Evolutionary conservation across 2,888 invertebrate species (phyloP), one percentile per base, ranked within the genome.

Genomic region (Thelaira solivaga): DNA sequence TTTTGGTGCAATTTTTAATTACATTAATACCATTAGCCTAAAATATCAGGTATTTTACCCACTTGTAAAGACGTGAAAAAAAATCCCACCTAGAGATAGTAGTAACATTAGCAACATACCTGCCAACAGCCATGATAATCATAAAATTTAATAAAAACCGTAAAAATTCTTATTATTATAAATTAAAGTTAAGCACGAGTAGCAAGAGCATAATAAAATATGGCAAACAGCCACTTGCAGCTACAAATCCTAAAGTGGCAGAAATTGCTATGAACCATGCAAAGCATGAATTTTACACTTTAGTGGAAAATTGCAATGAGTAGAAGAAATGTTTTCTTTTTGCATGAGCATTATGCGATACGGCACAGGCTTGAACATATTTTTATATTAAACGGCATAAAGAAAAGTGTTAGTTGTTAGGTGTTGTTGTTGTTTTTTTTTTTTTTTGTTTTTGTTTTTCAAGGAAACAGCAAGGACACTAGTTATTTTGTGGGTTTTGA

Each of bases 151-250:
- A 51, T 43, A 22, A 24, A 8, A 55, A 13, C 7, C 24, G 16
- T 24, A 34, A 45, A n/a, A 45, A 67, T 34, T 4, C 22, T 24
- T 24, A 45, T 22, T 47, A 59, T 65, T 57, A 29, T 69, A 51
- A 61, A 51, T 69, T 49, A 51, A 31, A 41, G 69, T 26, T 31
- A 13, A 69, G 4, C 69, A 69, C 61, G 69, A 61, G 24, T 22
- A 22, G 61, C 41, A 61, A n/a, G 22, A 41, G 16, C 16, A 29
- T 7, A 36, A 68, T 47, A 26, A 49, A 29, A 13, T 47, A 45
- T 5, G 47, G 26, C 13, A 20, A 36, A 41, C 26, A 8, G 29
- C 4, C 5, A 16, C 24, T 31, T 41, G 24, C 22, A 53, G 39
- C 24, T 24, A 43, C 1, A 6, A 51, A 13, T 20, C 51, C 20